Percentiles rank a stretch among this genome's conserved stretches.
Conservation (phyloP, 2,888 invertebrate species). For the Acrobasis repandana region DNA sequence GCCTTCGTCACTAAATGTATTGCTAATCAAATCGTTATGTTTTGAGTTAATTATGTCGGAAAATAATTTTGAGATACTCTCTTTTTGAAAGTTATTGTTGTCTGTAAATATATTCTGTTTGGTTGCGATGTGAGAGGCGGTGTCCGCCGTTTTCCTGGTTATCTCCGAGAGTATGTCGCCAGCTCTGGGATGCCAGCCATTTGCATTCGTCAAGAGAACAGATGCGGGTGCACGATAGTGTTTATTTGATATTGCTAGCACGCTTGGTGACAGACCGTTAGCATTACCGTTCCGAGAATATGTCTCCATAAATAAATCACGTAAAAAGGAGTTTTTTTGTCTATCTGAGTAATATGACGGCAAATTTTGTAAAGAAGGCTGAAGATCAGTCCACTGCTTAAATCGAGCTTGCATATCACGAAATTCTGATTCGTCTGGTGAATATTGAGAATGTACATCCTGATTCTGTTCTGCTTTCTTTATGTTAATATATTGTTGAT, state of each 20-base stretch:
- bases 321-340: conserved; percentile 70
- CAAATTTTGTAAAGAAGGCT: conserved; percentile 59
- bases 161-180: conserved; percentile 47
- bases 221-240: conserved; percentile 68
- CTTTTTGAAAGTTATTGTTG: background rate
- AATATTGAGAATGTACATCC: conserved; percentile 42
- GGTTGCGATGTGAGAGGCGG: conserved; percentile 33
- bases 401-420: conserved; percentile 46
- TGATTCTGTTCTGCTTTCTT: conserved; percentile 46
- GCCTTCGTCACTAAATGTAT: background rate
- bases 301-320: conserved; percentile 76
- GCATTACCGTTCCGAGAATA: conserved; percentile 72
- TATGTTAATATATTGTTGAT: conserved; percentile 47
- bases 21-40: background rate
- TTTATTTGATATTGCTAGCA: conserved; percentile 74
- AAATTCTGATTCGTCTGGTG: conserved; percentile 43
- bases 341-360: conserved; percentile 57
- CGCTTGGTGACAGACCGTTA: conserved; percentile 71
- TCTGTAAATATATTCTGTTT: conserved; percentile 1
- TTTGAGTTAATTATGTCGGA: background rate
- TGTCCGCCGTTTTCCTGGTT: conserved; percentile 43
- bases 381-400: conserved; percentile 49
- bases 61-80: background rate
- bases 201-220: conserved; percentile 71
- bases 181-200: conserved; percentile 57